Conservation (phyloP, 2,113 vertebrate species). For the Excalfactoria chinensis region DNA sequence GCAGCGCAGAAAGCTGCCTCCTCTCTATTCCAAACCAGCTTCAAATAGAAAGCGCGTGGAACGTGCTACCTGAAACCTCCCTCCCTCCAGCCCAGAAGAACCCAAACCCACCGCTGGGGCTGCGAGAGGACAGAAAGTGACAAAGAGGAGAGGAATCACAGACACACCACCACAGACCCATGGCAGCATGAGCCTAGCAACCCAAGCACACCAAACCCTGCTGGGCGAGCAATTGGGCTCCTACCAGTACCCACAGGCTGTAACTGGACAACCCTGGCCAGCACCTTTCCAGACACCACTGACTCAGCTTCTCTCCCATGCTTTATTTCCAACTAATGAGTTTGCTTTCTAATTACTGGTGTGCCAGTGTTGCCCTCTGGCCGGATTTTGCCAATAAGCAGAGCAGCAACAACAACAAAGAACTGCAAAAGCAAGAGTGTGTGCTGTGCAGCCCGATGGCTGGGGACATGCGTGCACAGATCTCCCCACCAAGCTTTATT, state of each 20-base stretch:
- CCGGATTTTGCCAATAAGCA: background rate
- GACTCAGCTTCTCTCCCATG: background rate
- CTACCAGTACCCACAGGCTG: background rate
- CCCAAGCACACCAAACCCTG: background rate
- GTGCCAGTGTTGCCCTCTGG: background rate
- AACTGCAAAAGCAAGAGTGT: background rate
- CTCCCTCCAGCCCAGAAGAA: background rate
- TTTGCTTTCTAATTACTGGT: background rate
- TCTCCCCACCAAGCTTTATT: background rate
- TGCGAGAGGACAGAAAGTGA: too few relatives aligned
- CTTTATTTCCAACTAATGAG: constrained; percentile 36
- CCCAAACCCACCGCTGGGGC: background rate
- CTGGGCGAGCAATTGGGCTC: background rate
- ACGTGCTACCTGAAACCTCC: background rate
- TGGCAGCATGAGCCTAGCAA: background rate
- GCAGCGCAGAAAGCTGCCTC: background rate
- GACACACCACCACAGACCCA: background rate
- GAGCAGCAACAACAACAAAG: background rate
- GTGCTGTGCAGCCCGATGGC: background rate
- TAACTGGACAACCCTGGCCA: background rate
- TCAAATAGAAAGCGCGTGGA: background rate
- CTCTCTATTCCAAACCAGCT: background rate
- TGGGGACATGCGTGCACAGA: too few relatives aligned
- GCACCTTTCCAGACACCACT: background rate
- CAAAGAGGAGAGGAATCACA: background rate